phyloP scores from a whole-genome alignment of 2,888 invertebrate species.

The Heteromyza rotundicornis region DNA sequence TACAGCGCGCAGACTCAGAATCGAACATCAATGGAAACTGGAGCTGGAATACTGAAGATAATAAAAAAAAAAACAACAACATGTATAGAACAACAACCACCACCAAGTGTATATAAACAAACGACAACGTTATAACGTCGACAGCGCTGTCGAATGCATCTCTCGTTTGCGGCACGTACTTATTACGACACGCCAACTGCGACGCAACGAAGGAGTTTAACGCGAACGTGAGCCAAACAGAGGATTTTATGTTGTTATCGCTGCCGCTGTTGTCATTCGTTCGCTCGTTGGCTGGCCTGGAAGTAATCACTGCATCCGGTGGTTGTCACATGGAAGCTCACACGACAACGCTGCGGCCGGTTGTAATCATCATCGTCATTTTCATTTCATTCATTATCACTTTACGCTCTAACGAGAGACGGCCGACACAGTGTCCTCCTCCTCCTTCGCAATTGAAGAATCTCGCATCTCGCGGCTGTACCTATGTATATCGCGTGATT shows the following conservation, averaged over 20 bases:
- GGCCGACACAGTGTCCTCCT: too few species aligned
- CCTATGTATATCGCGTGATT: too few species aligned
- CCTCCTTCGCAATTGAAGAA: too few species aligned
- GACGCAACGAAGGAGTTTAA: not conserved
- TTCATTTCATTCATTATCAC: slow-evolving; percentile 21
- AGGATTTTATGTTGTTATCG: not conserved
- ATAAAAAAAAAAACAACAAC: not conserved
- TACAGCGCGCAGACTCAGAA: not conserved
- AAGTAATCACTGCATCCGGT: not conserved
- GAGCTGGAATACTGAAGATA: not conserved
- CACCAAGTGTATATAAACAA: not conserved
- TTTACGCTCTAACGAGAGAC: slow-evolving; percentile 22
- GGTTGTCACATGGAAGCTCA: too few species aligned
- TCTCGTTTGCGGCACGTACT: not conserved
- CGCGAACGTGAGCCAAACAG: not conserved
- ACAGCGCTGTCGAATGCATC: not conserved
- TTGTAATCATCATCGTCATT: not conserved
- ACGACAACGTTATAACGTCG: not conserved
- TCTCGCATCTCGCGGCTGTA: not conserved
- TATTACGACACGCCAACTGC: not conserved
- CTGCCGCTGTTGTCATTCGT: not conserved
- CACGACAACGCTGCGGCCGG: too few species aligned
- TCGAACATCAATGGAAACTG: not conserved
- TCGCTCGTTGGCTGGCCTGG: not conserved
- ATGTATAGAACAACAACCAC: not conserved